A percentile compares a stretch with the other conserved stretches of the same genome.
These are phyloP conservation scores for Petrolisthes cinctipes DNA, from an alignment of 2,888 invertebrate species.

Conservation along the genomic window DNA sequence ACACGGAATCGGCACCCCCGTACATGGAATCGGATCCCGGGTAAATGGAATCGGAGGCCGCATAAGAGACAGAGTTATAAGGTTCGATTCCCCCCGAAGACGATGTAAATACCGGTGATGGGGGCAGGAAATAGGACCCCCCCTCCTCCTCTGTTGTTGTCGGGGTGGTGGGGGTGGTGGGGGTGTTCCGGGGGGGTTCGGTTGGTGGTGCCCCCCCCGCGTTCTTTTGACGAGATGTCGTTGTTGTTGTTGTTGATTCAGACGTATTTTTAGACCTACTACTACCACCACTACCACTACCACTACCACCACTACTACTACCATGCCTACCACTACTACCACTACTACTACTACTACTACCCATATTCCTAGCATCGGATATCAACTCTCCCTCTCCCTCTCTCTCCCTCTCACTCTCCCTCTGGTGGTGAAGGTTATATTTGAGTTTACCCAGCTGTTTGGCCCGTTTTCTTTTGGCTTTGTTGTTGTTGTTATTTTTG, in stretches of 20 bases:
- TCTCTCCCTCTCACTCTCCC: conserved; percentile 9
- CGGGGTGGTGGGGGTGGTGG: too few species aligned
- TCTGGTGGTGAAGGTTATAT: conserved; percentile 36
- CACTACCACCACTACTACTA: too few species aligned
- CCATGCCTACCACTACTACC: too few species aligned
- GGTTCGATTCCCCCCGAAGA: conserved; percentile 45
- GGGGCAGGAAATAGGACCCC: conserved; percentile 50
- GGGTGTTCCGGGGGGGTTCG: neutral
- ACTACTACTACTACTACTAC: neutral
- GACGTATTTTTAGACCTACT: too few species aligned
- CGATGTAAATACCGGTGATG: conserved; percentile 61
- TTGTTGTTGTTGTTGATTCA: too few species aligned
- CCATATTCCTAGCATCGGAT: conserved; percentile 37
- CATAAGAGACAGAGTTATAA: conserved; percentile 24
- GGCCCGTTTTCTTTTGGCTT: conserved; percentile 42
- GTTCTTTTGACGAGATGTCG: too few species aligned
- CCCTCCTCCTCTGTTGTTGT: too few species aligned
- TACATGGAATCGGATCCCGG: too few species aligned
- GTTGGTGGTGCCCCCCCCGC: neutral
- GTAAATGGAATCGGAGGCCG: too few species aligned
- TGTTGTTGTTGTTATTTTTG: conserved; percentile 20
- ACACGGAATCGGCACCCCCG: too few species aligned
- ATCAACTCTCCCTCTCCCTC: conserved; percentile 30
- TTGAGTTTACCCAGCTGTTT: conserved; percentile 45
- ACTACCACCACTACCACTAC: too few species aligned